Evolutionary conservation across 2,113 vertebrate genomes (phyloP).

Genomic region (Myanophis thanlyinensis): DNA sequence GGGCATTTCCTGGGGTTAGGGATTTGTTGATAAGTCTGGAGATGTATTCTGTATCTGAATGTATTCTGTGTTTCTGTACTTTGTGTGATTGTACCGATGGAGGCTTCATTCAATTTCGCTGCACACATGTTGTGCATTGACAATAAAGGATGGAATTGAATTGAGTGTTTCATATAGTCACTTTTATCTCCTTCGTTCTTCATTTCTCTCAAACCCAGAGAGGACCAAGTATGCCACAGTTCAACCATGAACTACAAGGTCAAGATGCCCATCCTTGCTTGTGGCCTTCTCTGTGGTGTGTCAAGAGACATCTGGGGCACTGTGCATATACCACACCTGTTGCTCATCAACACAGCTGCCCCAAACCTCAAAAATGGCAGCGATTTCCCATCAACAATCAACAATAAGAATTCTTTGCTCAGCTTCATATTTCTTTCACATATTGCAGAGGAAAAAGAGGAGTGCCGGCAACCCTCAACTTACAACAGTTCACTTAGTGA

Average conservation of each 20-base stretch:
- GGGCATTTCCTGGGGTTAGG: no score
- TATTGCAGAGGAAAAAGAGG: conserved; percentile 8
- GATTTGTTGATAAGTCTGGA: no score
- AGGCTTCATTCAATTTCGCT: no score
- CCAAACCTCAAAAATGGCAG: conserved; percentile 14
- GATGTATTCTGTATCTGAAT: no score
- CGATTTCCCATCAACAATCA: conserved; percentile 17
- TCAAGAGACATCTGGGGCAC: not conserved
- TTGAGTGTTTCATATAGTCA: no score
- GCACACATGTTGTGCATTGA: no score
- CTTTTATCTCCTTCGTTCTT: not conserved
- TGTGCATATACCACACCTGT: conserved; percentile 22
- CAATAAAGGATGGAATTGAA: no score
- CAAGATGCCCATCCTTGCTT: not conserved
- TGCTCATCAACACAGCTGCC: conserved; percentile 7
- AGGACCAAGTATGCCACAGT: not conserved
- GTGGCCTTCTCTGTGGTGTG: not conserved
- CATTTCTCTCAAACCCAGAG: not conserved
- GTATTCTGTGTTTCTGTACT: no score
- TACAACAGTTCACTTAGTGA: no score
- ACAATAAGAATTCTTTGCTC: not conserved
- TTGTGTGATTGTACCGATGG: no score
- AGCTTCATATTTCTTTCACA: not conserved
- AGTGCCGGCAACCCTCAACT: no score
- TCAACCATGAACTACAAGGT: not conserved